phyloP scores from a whole-genome alignment of 2,888 invertebrate species.

The Phorcus lineatus region DNA sequence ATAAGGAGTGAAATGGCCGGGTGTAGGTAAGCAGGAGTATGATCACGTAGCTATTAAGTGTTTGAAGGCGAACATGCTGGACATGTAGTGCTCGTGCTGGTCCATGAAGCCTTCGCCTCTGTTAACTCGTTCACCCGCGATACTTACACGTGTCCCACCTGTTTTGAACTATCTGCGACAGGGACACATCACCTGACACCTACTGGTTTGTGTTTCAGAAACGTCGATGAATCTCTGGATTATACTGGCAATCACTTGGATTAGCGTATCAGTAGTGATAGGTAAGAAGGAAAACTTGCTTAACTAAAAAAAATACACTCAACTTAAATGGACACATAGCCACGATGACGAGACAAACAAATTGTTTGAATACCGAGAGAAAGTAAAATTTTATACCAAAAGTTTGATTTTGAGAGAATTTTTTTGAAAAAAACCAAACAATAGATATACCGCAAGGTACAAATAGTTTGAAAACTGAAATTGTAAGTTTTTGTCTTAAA shows the following conservation, averaged over 20 bases:
- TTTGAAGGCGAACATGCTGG: background rate
- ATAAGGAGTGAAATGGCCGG: background rate
- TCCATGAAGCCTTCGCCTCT: background rate
- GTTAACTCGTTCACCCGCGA: background rate
- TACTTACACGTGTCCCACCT: no score
- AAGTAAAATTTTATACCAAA: no score
- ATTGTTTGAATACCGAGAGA: no score
- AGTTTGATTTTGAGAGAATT: no score
- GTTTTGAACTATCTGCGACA: background rate
- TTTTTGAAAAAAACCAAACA: no score
- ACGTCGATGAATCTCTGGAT: slow-evolving; percentile 7
- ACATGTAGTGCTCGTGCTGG: slow-evolving; percentile 12
- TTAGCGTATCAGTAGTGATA: background rate
- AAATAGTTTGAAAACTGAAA: no score
- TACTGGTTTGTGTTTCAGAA: background rate
- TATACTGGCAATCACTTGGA: slow-evolving; percentile 3
- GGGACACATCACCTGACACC: background rate
- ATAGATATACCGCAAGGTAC: no score
- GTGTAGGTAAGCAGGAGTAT: background rate
- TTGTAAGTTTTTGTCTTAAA: background rate
- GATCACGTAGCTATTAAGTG: background rate
- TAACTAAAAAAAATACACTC: no score
- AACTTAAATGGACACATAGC: no score
- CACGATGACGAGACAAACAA: no score
- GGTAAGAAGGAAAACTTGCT: background rate